Base-by-base conservation (phyloP, 1,140 invertebrate species). In the Drosophila carrolli region DNA sequence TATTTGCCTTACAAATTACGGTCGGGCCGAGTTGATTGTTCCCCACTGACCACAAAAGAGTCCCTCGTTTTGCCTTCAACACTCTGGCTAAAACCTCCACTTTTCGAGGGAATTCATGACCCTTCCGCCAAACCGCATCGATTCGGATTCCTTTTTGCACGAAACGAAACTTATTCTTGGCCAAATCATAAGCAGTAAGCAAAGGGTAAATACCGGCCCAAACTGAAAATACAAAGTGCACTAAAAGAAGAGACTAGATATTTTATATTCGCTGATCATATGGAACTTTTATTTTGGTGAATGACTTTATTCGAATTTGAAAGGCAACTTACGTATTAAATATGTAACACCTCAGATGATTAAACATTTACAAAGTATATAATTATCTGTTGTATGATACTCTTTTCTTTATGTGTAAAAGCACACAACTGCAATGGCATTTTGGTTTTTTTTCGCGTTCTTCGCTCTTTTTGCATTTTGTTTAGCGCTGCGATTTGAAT, bases 401-500 rank as follows among this genome's bases (percentile, higher is more conserved):
- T 7, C n/a, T 37, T 51, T 51, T 51, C 50, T 37, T 11, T 1
- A 32, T 13, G 29, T 53, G 50, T 11, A 37, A 14, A 11, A 23
- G 19, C 43, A 43, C 57, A 60, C 58, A 78, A 55, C 67, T 75
- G 82, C 68, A 86, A 70, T 75, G 60, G 70, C 78, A 78, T 68
- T 77, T 76, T 48, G 27, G 23, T 43, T 50, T 48, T 44, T 71
- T 71, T 67, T 55, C 13, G 19, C 23, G 13, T 47, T 47, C 40
- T 37, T 48, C 35, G 29, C 27, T 50, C 37, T 57, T 68, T 47
- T 51, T 73, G 59, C 54, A 74, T 77, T 80, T 76, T 80, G 79
- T 77, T 78, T 66, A 67, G 66, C 58, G 53, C 63, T 62, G 68
- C 82, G 82, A 81, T 85, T 85, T 78, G 82, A 86, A 86, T 86